Conservation (phyloP, 2,797 vertebrate genomes). For the Nyctalus aviator region DNA sequence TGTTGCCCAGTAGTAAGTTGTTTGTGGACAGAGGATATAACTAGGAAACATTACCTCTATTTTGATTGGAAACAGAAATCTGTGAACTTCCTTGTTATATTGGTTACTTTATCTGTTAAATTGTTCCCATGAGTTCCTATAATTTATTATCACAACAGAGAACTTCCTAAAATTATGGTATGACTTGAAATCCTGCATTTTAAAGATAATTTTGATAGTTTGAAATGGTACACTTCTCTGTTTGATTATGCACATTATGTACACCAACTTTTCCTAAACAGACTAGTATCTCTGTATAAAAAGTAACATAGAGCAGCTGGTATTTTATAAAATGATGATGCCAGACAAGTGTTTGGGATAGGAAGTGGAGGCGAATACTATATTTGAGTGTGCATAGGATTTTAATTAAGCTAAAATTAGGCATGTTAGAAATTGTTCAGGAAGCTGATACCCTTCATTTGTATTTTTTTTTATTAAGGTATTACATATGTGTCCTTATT, state of each 20-base stretch:
- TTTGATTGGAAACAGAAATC: neutral
- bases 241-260: constrained; percentile 69
- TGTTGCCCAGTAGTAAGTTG: neutral
- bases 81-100: neutral
- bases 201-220: constrained; percentile 27
- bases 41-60: neutral
- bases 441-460: constrained; percentile 64
- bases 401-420: constrained; percentile 82
- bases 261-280: constrained; percentile 73
- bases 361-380: constrained; percentile 77
- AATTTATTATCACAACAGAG: neutral
- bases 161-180: neutral
- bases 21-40: neutral
- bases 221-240: constrained; percentile 10
- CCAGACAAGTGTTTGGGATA: constrained; percentile 70
- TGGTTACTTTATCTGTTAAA: neutral
- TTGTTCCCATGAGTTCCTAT: neutral
- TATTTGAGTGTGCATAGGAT: constrained; percentile 73
- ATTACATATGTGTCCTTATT: no score
- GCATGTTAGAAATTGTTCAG: constrained; percentile 70
- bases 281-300: constrained; percentile 69
- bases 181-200: neutral
- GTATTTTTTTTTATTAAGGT: constrained; percentile 1
- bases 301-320: constrained; percentile 81
- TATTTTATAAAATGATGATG: constrained; percentile 77